These are phyloP conservation scores for Nephotettix cincticeps DNA, from an alignment of 1,140 invertebrate genomes.

Conservation along the genomic window DNA sequence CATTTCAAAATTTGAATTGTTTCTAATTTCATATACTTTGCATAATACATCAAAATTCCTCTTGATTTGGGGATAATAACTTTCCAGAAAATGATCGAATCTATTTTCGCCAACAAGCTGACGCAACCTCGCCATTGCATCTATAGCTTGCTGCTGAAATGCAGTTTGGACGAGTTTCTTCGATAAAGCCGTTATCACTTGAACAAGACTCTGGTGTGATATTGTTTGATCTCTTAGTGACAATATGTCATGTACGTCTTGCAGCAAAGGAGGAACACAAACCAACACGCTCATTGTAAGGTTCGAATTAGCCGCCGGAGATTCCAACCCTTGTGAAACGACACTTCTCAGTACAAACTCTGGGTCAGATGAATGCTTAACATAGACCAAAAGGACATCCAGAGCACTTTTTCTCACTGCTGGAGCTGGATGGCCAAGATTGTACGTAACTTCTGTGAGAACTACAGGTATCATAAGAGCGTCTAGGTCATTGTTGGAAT, in stretches of 20 bases:
- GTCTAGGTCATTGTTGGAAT: conserved; percentile 52
- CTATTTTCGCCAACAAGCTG: conserved; percentile 61
- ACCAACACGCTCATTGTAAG: conserved; percentile 41
- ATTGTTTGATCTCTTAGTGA: conserved; percentile 22
- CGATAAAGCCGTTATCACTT: conserved; percentile 56
- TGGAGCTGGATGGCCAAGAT: conserved; percentile 71
- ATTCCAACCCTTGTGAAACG: conserved; percentile 61
- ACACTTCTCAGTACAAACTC: conserved; percentile 60
- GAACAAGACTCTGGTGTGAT: conserved; percentile 39
- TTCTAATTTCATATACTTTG: conserved; percentile 59
- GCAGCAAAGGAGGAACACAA: conserved; percentile 47
- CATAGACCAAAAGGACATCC: conserved; percentile 66
- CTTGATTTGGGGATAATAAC: conserved; percentile 55
- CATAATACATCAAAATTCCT: conserved; percentile 66
- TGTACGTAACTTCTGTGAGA: conserved; percentile 65
- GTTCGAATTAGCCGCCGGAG: conserved; percentile 34
- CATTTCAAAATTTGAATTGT: conserved; percentile 33
- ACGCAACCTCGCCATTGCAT: conserved; percentile 64
- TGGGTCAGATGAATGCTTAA: conserved; percentile 56
- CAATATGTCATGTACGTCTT: conserved; percentile 16
- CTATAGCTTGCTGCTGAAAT: conserved; percentile 66
- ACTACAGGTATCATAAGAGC: conserved; percentile 55
- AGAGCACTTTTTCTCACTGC: conserved; percentile 72
- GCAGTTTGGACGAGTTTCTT: conserved; percentile 63
- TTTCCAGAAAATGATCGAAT: conserved; percentile 55